Base-by-base conservation (phyloP, 2,888 invertebrate genomes). In the Luperina nickerlii region DNA sequence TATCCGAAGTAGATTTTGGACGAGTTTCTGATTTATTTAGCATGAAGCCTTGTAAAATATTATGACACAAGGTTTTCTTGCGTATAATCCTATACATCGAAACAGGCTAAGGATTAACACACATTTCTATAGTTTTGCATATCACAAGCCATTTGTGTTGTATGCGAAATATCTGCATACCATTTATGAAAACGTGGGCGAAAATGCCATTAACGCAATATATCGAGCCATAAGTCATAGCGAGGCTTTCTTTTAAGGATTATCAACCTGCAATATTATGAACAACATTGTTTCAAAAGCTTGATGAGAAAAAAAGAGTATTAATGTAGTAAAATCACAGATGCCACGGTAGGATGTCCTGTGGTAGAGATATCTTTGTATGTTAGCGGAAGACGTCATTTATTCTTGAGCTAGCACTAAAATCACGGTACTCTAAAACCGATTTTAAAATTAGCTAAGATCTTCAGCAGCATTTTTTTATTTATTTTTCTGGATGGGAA, bases 121-220 rank as follows among this genome's bases (percentile, higher is more conserved):
- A 83, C 75, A 75, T 79, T 76, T 78, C 32, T 69, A 68, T 51
- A 71, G 60, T 75, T 78, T 83, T 80, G 76, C 78, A 80, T 82
- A 79, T 70, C 62, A 60, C 45, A 63, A 77, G 42, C 24, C 74
- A 83, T 83, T 78, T 67, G 80, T 76, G 78, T 79, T 83, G 66
- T 71, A 71, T 80, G 78, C 74, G 76, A 86, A 86, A 83, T 83
- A 78, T 80, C 45, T 79, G 69, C 82, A 75, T 66, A 76, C 80
- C 86, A 84, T 80, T 80, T 85, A 81, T 74, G 76, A 70, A 24
- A 27, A 82, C 42, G 89, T 88, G 83, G 89, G 88, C 60, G 79
- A 54, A 54, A 66, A 63, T 82, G 69, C 78, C 74, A 80, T 82
- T 85, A 82, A 57, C 63, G 78, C 78, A 81, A 82, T 73, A 78